Evolutionary conservation across 2,113 vertebrate species (phyloP), one percentile per base, ranked within the genome.

Genomic region (Mola mola): DNA sequence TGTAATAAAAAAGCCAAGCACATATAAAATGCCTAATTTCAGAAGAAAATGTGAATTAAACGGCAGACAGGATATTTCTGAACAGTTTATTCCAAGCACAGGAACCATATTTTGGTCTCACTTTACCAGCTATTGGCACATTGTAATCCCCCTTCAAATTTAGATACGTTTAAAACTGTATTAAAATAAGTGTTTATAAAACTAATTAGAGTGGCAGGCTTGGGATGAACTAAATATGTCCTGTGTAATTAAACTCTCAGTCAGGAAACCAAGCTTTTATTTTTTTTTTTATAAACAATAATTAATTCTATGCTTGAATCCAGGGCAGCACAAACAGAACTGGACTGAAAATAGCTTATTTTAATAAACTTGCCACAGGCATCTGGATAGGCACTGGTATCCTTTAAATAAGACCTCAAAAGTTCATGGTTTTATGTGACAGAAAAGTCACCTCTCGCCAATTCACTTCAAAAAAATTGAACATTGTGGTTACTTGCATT

Each of bases 51-150:
- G 24, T 46, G 24, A 46, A 53, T 19, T 2, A 22, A 49, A 59
- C 3, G 29, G 15, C n/a, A 20, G 8, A 12, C 53, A 12, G 4
- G 12, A 2, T 72, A 43, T 69, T 71, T 80, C 84, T 84, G 7
- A 87, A 78, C 66, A 79, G 66, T 92, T 90, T 91, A 92, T 90
- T 92, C 64, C 73, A 90, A 85, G 76, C 83, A 82, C 72, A 89
- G 67, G 46, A 72, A 57, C 81, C 79, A 84, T 85, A 67, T 78
- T 87, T 88, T 89, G 88, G 74, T 87, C 85, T 89, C 75, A 78
- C 62, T 73, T 70, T 50, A 73, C 66, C 79, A 83, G 78, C 82
- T 60, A 78, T 68, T 73, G 66, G 64, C 79, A 86, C 78, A 60
- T 75, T 72, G 75, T 29, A 72, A 78, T 70, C 58, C 72, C n/a